Percentiles rank a stretch among this genome's conserved stretches.
Conservation (phyloP, 2,888 invertebrate species). For the Cataglyphis altisquamis region DNA sequence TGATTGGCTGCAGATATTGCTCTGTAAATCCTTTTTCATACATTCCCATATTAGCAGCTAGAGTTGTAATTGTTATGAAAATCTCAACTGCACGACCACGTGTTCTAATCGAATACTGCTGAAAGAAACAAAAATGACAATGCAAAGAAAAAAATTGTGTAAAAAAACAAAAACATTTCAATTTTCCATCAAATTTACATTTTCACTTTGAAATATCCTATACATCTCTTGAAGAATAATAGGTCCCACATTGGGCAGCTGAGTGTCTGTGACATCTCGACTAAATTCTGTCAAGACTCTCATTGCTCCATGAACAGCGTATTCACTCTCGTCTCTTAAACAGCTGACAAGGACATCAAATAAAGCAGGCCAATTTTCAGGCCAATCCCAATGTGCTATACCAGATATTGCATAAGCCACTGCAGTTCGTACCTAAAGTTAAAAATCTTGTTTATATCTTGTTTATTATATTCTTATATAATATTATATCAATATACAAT, state of each 20-base stretch:
- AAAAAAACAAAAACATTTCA: not conserved
- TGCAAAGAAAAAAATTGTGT: not conserved
- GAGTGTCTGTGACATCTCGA: slow-evolving; percentile 89
- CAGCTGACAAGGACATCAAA: slow-evolving; percentile 90
- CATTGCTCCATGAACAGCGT: slow-evolving; percentile 91
- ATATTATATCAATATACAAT: not conserved
- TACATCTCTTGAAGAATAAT: slow-evolving; percentile 91
- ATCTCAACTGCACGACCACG: slow-evolving; percentile 90
- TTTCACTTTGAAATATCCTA: slow-evolving; percentile 89
- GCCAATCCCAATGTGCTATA: slow-evolving; percentile 92
- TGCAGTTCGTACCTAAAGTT: slow-evolving; percentile 87
- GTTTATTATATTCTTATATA: not conserved
- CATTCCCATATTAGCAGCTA: slow-evolving; percentile 87
- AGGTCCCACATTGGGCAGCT: slow-evolving; percentile 90
- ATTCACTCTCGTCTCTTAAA: slow-evolving; percentile 88
- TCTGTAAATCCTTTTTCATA: slow-evolving; percentile 88
- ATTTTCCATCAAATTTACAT: slow-evolving; percentile 83
- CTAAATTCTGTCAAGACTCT: slow-evolving; percentile 90
- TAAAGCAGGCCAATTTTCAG: slow-evolving; percentile 90
- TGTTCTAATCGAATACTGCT: slow-evolving; percentile 88
- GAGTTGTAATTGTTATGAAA: slow-evolving; percentile 88
- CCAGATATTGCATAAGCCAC: slow-evolving; percentile 91
- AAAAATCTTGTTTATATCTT: not conserved
- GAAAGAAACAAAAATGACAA: not conserved
- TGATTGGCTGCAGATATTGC: slow-evolving; percentile 89